Conservation (phyloP, 92 coral and sea anemone genomes). For the Parazoanthus atlanticus region DNA sequence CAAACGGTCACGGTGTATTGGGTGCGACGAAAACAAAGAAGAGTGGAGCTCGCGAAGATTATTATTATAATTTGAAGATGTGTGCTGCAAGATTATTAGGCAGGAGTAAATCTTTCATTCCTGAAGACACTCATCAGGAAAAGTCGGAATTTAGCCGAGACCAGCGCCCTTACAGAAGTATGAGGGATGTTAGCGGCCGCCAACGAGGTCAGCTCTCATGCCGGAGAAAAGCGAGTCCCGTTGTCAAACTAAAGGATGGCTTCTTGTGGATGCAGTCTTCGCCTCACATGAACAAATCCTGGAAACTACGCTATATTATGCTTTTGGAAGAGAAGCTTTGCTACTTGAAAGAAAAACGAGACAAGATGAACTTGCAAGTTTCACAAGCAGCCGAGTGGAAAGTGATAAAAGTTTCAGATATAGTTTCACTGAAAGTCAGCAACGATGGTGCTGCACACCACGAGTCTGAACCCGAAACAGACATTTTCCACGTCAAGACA, state of each 20-base stretch:
- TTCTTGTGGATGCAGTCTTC: conserved; percentile 42
- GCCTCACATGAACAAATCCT: conserved; percentile 4
- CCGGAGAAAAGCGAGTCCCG: conserved; percentile 4
- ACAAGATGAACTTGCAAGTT: conserved; percentile 31
- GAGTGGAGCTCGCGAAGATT: neutral
- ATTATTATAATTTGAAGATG: neutral
- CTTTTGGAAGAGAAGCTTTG: conserved; percentile 37
- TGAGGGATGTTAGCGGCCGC: neutral
- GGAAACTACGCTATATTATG: conserved; percentile 41
- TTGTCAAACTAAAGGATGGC: conserved; percentile 18
- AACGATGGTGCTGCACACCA: neutral
- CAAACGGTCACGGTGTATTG: neutral
- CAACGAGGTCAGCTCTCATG: neutral
- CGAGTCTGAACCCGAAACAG: neutral
- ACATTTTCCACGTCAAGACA: conserved; percentile 34
- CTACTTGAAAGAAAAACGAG: conserved; percentile 42
- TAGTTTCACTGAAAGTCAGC: conserved; percentile 19
- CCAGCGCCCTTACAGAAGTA: conserved; percentile 19
- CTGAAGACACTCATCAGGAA: neutral
- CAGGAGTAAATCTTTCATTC: neutral
- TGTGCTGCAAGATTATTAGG: neutral
- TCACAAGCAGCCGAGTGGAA: conserved; percentile 34
- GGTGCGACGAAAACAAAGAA: no score
- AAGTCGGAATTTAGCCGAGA: conserved; percentile 11
- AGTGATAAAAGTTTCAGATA: conserved; percentile 15